A percentile compares a stretch with the other conserved stretches of the same genome.
Conservation (phyloP, 2,797 vertebrate species). For the Potorous gilbertii region DNA sequence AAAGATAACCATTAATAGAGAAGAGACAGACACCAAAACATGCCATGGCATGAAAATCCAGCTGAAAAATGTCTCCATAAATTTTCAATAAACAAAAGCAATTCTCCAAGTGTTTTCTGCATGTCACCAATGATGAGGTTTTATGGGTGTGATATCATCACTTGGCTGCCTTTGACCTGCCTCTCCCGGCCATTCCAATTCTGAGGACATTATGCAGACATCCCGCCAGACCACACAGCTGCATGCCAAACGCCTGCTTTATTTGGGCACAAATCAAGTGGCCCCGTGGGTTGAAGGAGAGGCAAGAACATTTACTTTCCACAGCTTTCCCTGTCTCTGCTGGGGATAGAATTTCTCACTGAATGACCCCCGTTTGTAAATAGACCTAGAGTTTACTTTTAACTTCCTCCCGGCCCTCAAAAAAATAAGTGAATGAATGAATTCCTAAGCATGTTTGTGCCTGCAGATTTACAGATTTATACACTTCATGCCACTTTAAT, state of each 20-base stretch:
- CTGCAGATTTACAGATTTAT: slow-evolving; percentile 81
- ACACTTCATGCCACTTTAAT: slow-evolving; percentile 84
- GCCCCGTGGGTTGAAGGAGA: slow-evolving; percentile 80
- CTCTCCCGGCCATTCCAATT: slow-evolving; percentile 83
- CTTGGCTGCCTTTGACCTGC: slow-evolving; percentile 86
- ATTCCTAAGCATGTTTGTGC: slow-evolving; percentile 82
- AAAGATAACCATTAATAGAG: slow-evolving; percentile 82
- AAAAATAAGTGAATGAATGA: slow-evolving; percentile 74
- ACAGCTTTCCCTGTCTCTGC: slow-evolving; percentile 13
- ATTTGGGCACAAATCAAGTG: slow-evolving; percentile 83
- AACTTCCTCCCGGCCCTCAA: slow-evolving; percentile 68
- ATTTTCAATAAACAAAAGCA: slow-evolving; percentile 86
- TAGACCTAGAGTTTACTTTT: slow-evolving; percentile 76
- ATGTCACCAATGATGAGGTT: slow-evolving; percentile 85
- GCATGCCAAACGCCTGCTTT: slow-evolving; percentile 83
- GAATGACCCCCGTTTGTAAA: slow-evolving; percentile 76
- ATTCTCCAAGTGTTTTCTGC: slow-evolving; percentile 86
- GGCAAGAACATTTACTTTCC: slow-evolving; percentile 73
- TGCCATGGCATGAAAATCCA: slow-evolving; percentile 83
- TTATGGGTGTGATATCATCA: slow-evolving; percentile 89
- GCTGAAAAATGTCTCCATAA: slow-evolving; percentile 84
- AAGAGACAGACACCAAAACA: slow-evolving; percentile 80
- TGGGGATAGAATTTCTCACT: slow-evolving; percentile 62
- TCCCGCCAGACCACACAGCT: slow-evolving; percentile 80
- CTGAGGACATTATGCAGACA: slow-evolving; percentile 82